Base-by-base conservation (phyloP, 2,113 vertebrate genomes). In the Nycticryphes semicollaris region DNA sequence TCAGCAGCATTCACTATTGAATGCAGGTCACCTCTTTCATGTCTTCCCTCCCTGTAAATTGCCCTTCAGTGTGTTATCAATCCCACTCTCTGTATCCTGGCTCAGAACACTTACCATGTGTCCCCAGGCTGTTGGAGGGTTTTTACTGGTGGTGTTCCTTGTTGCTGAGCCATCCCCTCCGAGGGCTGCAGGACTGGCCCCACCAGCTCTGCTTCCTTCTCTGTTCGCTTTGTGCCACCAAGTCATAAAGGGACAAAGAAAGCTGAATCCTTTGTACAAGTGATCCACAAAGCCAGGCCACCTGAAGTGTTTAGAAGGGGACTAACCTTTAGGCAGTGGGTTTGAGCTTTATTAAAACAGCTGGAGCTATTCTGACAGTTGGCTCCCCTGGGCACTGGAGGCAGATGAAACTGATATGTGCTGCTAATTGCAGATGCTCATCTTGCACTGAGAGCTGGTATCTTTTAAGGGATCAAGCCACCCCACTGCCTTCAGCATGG, bases 371-470 rank as follows among this genome's bases (percentile, higher is more conserved):
- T 89, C 93, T 96, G 88, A 68, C 91, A 84, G 81, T n/a, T 0
- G 0, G 70, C 60, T 96, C 74, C 90, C 91, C 50, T 9, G 9
- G 84, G 93, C 87, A 35, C 56, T 75, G 89, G 63, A 80, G 91
- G 64, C 27, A 18, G 77, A 90, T 86, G 84, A 90, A 90, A 39
- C 60, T 15, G 28, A 14, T 33, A 66, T n/a, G 60, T 86, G 88
- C 84, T 50, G 54, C 93, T 97, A 97, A 97, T 95, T 97, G 93
- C 90, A 91, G 94, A 70, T 89, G 89, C 93, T 96, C 76, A 14
- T 86, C 91, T 80, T 75, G 47, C 79, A n/a, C 90, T 39, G 53
- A 62, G 50, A 90, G 84, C 67, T 75, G 21, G 1, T 48, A 33
- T 85, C 82, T 92, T 48, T 41, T 10, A 86, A 95, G 90, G 72